Conservation (phyloP, 2,113 vertebrate genomes). For the Carassius carassius region DNA sequence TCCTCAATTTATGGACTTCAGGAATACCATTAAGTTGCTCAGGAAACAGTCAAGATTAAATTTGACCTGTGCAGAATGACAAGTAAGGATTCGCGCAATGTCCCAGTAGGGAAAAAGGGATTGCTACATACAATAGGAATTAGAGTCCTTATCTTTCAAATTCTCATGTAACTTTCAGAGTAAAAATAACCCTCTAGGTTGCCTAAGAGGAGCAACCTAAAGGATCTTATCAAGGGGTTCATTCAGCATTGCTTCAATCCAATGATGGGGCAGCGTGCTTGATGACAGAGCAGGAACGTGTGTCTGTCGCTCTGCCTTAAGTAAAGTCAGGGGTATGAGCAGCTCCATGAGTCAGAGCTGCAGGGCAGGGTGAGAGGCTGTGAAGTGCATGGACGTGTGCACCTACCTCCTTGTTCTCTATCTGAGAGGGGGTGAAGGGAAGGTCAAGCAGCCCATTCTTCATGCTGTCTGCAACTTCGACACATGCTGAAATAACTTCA, state of each 20-base stretch:
- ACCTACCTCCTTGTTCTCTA: conserved; percentile 50
- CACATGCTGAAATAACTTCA: conserved; percentile 54
- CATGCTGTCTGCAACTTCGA: conserved; percentile 55
- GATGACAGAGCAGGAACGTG: conserved; percentile 38
- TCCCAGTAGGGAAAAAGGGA: not conserved
- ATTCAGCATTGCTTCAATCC: conserved; percentile 51
- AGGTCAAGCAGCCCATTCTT: conserved; percentile 50
- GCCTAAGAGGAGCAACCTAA: conserved; percentile 21
- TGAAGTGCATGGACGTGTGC: conserved; percentile 51
- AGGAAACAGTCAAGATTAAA: not conserved
- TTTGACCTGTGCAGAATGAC: not conserved
- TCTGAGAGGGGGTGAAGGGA: conserved; percentile 39
- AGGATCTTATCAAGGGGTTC: conserved; percentile 48
- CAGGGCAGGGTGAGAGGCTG: conserved; percentile 52
- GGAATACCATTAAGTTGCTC: too few relatives aligned
- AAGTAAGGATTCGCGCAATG: not conserved
- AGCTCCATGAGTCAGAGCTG: conserved; percentile 30
- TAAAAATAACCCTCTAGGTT: conserved; percentile 50
- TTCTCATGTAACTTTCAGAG: conserved; percentile 21
- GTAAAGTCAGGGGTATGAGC: conserved; percentile 23
- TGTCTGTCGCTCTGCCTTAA: not conserved
- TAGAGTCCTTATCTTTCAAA: conserved; percentile 21
- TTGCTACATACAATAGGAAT: not conserved
- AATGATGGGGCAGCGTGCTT: conserved; percentile 53
- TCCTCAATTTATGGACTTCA: not conserved